Conservation (phyloP, 2,113 vertebrate genomes). For the Colaptes auratus region DNA sequence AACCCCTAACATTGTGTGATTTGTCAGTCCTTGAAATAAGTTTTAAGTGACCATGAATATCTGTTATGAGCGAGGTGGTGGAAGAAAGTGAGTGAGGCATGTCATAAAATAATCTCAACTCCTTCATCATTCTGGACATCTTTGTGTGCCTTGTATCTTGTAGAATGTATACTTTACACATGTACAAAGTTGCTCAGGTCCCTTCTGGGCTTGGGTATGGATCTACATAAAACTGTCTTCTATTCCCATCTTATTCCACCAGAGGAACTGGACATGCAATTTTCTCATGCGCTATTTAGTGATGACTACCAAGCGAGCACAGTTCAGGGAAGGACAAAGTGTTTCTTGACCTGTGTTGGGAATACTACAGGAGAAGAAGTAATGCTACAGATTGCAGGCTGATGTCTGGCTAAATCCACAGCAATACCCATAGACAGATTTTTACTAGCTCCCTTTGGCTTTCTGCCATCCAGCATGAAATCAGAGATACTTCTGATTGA, state of each 20-base stretch:
- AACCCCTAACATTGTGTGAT: background rate
- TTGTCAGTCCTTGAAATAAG: background rate
- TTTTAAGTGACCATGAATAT: background rate
- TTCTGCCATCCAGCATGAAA: background rate
- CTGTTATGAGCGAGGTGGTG: background rate
- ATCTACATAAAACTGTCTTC: background rate
- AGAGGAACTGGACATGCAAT: background rate
- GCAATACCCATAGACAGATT: background rate
- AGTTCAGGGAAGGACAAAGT: background rate
- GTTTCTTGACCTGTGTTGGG: background rate
- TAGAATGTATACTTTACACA: background rate
- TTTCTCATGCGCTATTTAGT: background rate
- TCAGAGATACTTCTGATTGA: background rate
- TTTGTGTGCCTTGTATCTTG: background rate
- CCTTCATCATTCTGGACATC: background rate
- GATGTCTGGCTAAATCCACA: background rate
- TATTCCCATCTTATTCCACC: background rate
- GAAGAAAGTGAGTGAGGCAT: background rate
- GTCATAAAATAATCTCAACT: background rate
- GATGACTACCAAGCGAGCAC: background rate
- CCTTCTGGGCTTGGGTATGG: rapidly evolving
- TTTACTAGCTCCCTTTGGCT: background rate
- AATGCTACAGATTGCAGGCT: background rate
- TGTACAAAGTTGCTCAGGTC: background rate
- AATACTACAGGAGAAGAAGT: background rate